Base-by-base conservation (phyloP, 2,888 invertebrate genomes). In the Drosophila quinaria region DNA sequence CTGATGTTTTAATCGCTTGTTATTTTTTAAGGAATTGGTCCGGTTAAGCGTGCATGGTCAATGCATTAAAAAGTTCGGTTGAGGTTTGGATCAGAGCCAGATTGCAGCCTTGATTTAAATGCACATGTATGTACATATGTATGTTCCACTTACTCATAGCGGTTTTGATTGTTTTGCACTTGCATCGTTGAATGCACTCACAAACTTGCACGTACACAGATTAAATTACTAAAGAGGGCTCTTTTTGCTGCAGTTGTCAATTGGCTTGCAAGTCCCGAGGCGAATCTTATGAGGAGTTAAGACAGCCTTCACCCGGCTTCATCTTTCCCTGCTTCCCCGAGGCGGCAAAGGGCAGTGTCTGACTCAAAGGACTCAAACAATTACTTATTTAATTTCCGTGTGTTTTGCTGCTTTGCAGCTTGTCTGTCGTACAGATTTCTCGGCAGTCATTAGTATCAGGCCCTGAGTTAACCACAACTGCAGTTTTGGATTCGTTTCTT, bases 341-440 rank as follows among this genome's bases (percentile, higher is more conserved):
- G 33, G n/a, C n/a, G n/a, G 37, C 2, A 8, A 37, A n/a, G 37
- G 29, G 15, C 25, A 33, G 66, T 9, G 10, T 22, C 42, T 22
- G 56, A 35, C 70, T 60, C 76, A 17, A 25, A 61, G 71, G 61
- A 68, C 59, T 68, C 60, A 59, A 76, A 72, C 56, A 74, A 74
- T 74, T 80, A 66, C 60, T 77, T 68, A 70, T 76, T 80, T 62
- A 79, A 80, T 80, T 76, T 73, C 58, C 68, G 52, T 66, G 33
- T 60, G 47, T 50, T 33, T 56, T 19, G 5, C 19, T 19, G 19
- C 42, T 19, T 42, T 42, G 42, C 42, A 22, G 13, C 19, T 60
- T n/a, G 25, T 39, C 68, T 52, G 56, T 39, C 49, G 29, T 41
- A 50, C 50, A 41, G 51, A 50, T 19, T 60, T 60, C 66, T 51